Evolutionary conservation across 2,113 vertebrate genomes (phyloP).

Genomic region (Serranochromis macrocephalus): DNA sequence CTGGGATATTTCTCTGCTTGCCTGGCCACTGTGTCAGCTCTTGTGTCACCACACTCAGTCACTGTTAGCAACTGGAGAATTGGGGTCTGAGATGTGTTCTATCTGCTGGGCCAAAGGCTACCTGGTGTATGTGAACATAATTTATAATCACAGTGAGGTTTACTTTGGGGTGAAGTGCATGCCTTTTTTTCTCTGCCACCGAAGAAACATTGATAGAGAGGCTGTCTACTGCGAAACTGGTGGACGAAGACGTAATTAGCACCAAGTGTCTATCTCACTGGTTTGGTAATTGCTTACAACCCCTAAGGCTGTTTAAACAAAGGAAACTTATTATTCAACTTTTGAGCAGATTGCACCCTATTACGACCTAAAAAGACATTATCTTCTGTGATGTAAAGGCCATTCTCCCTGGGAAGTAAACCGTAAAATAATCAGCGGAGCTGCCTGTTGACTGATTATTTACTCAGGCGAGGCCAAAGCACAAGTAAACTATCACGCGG

Average conservation of each 20-base stretch:
- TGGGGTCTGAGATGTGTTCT: slow-evolving; percentile 8
- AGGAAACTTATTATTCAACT: slow-evolving; percentile 55
- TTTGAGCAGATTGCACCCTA: slow-evolving; percentile 33
- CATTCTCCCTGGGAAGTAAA: slow-evolving; percentile 36
- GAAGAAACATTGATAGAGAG: slow-evolving; percentile 27
- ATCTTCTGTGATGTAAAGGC: slow-evolving; percentile 10
- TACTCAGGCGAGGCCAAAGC: not conserved
- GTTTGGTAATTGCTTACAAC: slow-evolving; percentile 61
- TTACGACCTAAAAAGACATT: slow-evolving; percentile 35
- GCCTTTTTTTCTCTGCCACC: not conserved
- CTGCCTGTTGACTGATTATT: slow-evolving; percentile 25
- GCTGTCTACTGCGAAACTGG: slow-evolving; percentile 22
- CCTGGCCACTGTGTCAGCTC: slow-evolving; percentile 21
- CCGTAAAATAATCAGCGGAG: slow-evolving; percentile 1
- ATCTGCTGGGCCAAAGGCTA: slow-evolving; percentile 20
- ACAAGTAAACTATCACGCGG: not conserved
- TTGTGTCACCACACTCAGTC: slow-evolving; percentile 19
- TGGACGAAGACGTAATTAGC: slow-evolving; percentile 56
- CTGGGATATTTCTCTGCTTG: slow-evolving; percentile 7
- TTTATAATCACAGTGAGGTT: not conserved
- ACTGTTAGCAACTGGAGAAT: slow-evolving; percentile 20
- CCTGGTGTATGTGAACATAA: slow-evolving; percentile 8
- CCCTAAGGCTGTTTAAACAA: slow-evolving; percentile 58
- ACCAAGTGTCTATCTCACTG: slow-evolving; percentile 45
- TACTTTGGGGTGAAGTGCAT: not conserved